These are phyloP conservation scores for Drosophila pegasa DNA, from an alignment of 2,888 invertebrate species.

Conservation along the genomic window DNA sequence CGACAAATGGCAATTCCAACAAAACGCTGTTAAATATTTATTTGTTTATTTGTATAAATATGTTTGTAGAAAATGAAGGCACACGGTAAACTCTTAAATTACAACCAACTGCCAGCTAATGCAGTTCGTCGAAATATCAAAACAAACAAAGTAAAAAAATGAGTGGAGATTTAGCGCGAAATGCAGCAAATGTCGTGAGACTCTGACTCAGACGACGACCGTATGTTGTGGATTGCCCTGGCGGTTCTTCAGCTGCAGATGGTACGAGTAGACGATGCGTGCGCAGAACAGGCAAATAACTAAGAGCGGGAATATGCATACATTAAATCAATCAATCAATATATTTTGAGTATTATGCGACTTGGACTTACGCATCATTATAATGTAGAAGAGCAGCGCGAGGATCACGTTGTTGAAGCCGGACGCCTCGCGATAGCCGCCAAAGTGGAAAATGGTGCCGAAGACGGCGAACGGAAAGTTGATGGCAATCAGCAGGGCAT, in stretches of 20 bases:
- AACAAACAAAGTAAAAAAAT: neutral
- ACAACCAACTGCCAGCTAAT: conserved; percentile 20
- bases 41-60: conserved; percentile 7
- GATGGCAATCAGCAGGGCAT: conserved; percentile 58
- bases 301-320: conserved; percentile 14
- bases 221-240: conserved; percentile 54
- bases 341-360: neutral
- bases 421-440: conserved; percentile 63
- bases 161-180: conserved; percentile 12
- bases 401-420: conserved; percentile 53
- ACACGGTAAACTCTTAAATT: conserved; percentile 31
- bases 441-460: conserved; percentile 74
- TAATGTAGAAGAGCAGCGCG: conserved; percentile 57
- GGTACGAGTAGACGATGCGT: conserved; percentile 72
- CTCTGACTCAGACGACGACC: conserved; percentile 67
- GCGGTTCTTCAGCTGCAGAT: conserved; percentile 64
- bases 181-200: conserved; percentile 13
- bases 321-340: neutral
- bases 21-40: neutral
- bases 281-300: conserved; percentile 60
- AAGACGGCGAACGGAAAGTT: conserved; percentile 70
- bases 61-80: conserved; percentile 20
- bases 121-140: neutral
- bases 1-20: conserved; percentile 50
- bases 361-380: conserved; percentile 59